Percentiles rank a stretch among this genome's conserved stretches.
phyloP scores from a whole-genome alignment of 2,113 vertebrate species.

The Centrocercus urophasianus region DNA sequence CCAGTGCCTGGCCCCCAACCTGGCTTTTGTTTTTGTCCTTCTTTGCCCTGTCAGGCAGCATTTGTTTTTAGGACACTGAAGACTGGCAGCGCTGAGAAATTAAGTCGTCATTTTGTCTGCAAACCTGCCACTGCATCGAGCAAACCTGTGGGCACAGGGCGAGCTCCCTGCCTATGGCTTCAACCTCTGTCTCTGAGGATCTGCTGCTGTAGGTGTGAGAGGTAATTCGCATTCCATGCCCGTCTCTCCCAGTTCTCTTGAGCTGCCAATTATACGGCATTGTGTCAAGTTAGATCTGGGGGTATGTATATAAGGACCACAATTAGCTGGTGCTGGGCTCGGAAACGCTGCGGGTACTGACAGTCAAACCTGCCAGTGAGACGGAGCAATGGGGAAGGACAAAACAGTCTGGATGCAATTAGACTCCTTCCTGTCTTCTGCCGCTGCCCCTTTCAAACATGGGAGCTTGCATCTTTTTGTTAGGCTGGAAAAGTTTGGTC shows the following conservation, averaged over 20 bases:
- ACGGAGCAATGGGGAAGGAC: not conserved
- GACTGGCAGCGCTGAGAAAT: conserved; percentile 44
- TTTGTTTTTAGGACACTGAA: not conserved
- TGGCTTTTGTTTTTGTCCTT: not conserved
- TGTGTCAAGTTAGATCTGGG: conserved; percentile 59
- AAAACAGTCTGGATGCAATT: conserved; percentile 42
- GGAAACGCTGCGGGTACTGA: not conserved
- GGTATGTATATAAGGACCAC: conserved; percentile 26
- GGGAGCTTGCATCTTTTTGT: not conserved
- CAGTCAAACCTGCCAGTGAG: conserved; percentile 40
- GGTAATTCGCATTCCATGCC: conserved; percentile 50
- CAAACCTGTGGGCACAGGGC: not conserved
- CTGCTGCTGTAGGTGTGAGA: conserved; percentile 9
- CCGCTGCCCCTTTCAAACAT: not conserved
- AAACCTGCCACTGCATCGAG: not conserved
- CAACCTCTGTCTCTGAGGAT: not conserved
- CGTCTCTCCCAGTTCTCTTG: conserved; percentile 22
- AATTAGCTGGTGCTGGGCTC: conserved; percentile 35
- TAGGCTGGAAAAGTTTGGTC: not conserved
- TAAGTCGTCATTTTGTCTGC: conserved; percentile 38
- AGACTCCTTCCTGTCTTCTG: conserved; percentile 2
- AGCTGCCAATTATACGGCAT: conserved; percentile 55
- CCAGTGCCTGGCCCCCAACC: not conserved
- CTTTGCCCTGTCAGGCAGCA: not conserved
- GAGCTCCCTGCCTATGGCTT: conserved; percentile 20